phyloP scores from a whole-genome alignment of 2,888 invertebrate genomes.

The Lobophora halterata region DNA sequence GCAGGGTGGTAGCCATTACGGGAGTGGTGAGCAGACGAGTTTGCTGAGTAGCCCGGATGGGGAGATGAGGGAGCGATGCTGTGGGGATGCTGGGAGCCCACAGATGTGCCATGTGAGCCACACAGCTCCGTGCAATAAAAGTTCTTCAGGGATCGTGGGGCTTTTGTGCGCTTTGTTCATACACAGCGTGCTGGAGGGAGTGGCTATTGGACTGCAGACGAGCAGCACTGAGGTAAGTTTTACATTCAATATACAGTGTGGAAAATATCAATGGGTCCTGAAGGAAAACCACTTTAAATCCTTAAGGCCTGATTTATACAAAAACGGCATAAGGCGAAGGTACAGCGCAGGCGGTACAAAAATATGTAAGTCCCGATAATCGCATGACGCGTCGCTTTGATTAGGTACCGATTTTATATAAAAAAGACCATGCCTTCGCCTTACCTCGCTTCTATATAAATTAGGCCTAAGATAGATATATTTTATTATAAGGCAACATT shows the following conservation, averaged over 20 bases:
- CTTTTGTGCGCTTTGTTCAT: constrained; percentile 87
- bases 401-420: too few relatives aligned
- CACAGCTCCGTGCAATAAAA: constrained; percentile 82
- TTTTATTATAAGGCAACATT: too few relatives aligned
- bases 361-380: too few relatives aligned
- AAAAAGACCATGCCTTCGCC: too few relatives aligned
- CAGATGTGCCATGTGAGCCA: constrained; percentile 84
- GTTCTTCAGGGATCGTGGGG: constrained; percentile 83
- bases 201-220: constrained; percentile 89
- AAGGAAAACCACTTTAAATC: too few relatives aligned
- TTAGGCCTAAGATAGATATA: too few relatives aligned
- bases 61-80: constrained; percentile 54
- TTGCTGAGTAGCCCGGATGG: constrained; percentile 49
- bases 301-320: too few relatives aligned
- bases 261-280: too few relatives aligned
- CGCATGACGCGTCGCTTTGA: too few relatives aligned
- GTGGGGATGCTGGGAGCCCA: constrained; percentile 58
- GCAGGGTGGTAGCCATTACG: constrained; percentile 41
- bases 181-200: constrained; percentile 89
- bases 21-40: constrained; percentile 51
- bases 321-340: too few relatives aligned
- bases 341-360: too few relatives aligned
- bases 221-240: constrained; percentile 79
- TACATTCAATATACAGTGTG: neutral
- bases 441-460: too few relatives aligned